Evolutionary conservation across 2,797 vertebrate species (phyloP), one percentile per base, ranked within the genome.

Genomic region (Distichodus sexfasciatus): DNA sequence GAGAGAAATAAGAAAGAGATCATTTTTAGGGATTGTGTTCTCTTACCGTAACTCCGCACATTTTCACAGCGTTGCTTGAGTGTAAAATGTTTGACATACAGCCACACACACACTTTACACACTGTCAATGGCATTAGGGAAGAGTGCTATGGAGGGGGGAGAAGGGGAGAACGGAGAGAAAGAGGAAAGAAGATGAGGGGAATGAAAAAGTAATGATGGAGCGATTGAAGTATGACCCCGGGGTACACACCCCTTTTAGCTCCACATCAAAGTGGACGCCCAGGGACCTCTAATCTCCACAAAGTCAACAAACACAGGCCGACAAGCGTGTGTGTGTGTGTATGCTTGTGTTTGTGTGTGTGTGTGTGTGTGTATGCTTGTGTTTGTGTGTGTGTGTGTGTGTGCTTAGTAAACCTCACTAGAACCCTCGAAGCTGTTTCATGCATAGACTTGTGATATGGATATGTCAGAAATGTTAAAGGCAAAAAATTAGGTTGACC

Each of bases 221-320:
- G 53, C 35, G 63, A 77, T 58, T 65, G 65, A 77, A 55, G 60
- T 61, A 75, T 44, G 55, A 72, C 31, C n/a, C 44, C 41, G 24
- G 64, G 54, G 57, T 70, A 65, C 55, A 55, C 40, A 62, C 53
- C 46, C 41, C 40, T 64, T 68, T 74, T 64, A 74, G 67, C 57
- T 40, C 21, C 10, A 33, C 63, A 71, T 72, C 59, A 65, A 75
- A 75, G 64, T 50, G 9, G 26, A 68, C 6, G 26, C 64, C 53
- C 10, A 40, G 64, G 64, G 72, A 64, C 60, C 64, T 68, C 50
- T 71, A 64, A 75, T 68, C 72, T 51, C 47, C 47, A 53, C 33
- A 38, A 55, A 40, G 64, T 74, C 55, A 63, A 74, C 66, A 62
- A 10, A 48, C 36, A 61, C 58, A 50, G 33, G 31, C 24, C 41